A percentile compares a stretch with the other conserved stretches of the same genome.
Conservation (phyloP, 1,140 invertebrate species). For the Musca vetustissima region DNA sequence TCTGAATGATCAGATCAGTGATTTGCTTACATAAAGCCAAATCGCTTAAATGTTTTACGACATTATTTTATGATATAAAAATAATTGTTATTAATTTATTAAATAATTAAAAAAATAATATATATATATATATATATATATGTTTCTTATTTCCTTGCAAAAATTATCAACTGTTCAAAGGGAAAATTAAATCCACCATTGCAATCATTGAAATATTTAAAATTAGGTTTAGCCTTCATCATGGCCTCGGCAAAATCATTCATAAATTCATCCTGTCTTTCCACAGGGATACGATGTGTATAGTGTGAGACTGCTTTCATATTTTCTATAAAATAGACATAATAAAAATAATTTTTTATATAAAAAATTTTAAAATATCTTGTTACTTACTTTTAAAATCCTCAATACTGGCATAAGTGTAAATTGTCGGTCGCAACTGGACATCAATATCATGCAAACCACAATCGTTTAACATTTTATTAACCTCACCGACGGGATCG, state of each 20-base stretch:
- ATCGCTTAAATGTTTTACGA: too few relatives aligned
- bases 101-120: too few relatives aligned
- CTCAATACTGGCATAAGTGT: slow-evolving; percentile 64
- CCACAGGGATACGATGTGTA: slow-evolving; percentile 64
- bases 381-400: slow-evolving; percentile 61
- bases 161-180: too few relatives aligned
- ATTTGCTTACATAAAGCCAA: too few relatives aligned
- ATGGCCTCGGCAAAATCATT: slow-evolving; percentile 61
- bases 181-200: too few relatives aligned
- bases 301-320: slow-evolving; percentile 76
- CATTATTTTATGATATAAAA: too few relatives aligned
- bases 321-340: slow-evolving; percentile 60
- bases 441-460: slow-evolving; percentile 71
- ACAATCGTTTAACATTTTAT: slow-evolving; percentile 63
- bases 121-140: too few relatives aligned
- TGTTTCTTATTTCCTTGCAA: too few relatives aligned
- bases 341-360: too few relatives aligned
- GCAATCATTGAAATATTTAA: too few relatives aligned
- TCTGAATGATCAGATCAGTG: too few relatives aligned
- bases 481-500: slow-evolving; percentile 66
- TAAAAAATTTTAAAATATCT: not conserved
- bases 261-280: slow-evolving; percentile 66
- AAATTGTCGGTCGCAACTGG: slow-evolving; percentile 64
- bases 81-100: too few relatives aligned
- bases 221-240: slow-evolving; percentile 33